Conservation (phyloP, 2,888 invertebrate genomes). For the Caenorhabditis wallacei region DNA sequence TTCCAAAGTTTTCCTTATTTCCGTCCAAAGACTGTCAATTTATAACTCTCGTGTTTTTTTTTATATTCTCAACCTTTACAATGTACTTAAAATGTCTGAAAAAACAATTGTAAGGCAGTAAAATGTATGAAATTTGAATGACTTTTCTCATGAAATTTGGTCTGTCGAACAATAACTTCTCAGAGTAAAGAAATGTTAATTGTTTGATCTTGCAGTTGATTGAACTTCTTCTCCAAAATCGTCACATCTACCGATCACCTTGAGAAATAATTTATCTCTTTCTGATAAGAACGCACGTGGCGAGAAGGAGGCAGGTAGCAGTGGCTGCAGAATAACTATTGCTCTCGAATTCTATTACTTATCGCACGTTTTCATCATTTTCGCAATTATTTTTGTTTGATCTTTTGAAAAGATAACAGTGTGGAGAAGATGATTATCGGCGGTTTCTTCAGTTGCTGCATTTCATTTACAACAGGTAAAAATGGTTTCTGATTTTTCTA, state of each 20-base stretch:
- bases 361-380: slow-evolving; percentile 41
- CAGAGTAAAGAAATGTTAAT: slow-evolving; percentile 9
- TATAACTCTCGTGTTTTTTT: background rate
- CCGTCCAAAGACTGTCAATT: background rate
- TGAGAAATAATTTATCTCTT: slow-evolving; percentile 44
- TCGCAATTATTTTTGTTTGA: slow-evolving; percentile 34
- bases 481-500: slow-evolving; percentile 27
- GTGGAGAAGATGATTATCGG: slow-evolving; percentile 23
- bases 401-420: slow-evolving; percentile 32
- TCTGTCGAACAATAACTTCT: slow-evolving; percentile 8
- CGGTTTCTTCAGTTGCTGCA: slow-evolving; percentile 31
- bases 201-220: slow-evolving; percentile 45
- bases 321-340: slow-evolving; percentile 8
- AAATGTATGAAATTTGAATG: slow-evolving; percentile 15
- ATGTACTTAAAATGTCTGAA: slow-evolving; percentile 7
- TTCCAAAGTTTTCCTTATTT: too few species aligned
- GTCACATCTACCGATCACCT: slow-evolving; percentile 38
- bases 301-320: slow-evolving; percentile 1
- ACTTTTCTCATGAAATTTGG: background rate
- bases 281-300: slow-evolving; percentile 42
- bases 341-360: slow-evolving; percentile 25
- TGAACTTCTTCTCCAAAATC: slow-evolving; percentile 25
- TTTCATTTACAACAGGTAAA: slow-evolving; percentile 7
- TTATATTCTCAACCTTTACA: background rate
- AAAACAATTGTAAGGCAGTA: slow-evolving; percentile 13